Conservation (phyloP, 92 coral and sea anemone species). For the Porites cylindrica region DNA sequence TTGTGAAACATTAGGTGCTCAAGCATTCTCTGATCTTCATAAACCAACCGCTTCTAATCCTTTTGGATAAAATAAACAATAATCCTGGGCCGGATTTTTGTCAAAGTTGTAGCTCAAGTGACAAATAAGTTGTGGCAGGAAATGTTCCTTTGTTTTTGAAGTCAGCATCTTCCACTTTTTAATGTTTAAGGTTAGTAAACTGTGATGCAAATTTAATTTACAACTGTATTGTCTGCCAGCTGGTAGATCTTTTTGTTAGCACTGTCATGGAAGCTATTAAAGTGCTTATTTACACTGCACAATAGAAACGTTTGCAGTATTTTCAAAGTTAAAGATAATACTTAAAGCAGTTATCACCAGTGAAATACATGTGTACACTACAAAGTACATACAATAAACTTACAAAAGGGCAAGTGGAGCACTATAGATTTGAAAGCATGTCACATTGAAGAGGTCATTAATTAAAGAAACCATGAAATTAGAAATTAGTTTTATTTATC, state of each 20-base stretch:
- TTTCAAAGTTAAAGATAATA: neutral
- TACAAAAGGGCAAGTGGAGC: neutral
- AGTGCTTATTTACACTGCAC: neutral
- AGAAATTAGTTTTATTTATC: neutral
- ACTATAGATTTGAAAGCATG: neutral
- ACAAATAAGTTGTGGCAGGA: neutral
- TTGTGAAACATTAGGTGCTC: neutral
- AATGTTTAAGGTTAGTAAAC: conserved; percentile 33
- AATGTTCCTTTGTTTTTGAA: conserved; percentile 2
- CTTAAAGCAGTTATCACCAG: neutral
- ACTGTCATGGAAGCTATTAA: neutral
- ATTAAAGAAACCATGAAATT: conserved; percentile 1
- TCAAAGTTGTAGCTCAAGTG: neutral
- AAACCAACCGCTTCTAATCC: neutral
- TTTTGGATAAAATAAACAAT: conserved; percentile 12
- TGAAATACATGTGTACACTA: neutral
- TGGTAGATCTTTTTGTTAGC: neutral
- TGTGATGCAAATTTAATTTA: neutral
- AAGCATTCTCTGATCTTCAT: too few species aligned
- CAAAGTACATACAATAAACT: too few species aligned
- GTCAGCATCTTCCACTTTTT: neutral
- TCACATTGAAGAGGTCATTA: conserved; percentile 14
- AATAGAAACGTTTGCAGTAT: neutral
- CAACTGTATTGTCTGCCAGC: neutral
- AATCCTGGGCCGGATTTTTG: neutral